phyloP scores from a whole-genome alignment of 2,888 invertebrate species.

The Oasisia sp. region DNA sequence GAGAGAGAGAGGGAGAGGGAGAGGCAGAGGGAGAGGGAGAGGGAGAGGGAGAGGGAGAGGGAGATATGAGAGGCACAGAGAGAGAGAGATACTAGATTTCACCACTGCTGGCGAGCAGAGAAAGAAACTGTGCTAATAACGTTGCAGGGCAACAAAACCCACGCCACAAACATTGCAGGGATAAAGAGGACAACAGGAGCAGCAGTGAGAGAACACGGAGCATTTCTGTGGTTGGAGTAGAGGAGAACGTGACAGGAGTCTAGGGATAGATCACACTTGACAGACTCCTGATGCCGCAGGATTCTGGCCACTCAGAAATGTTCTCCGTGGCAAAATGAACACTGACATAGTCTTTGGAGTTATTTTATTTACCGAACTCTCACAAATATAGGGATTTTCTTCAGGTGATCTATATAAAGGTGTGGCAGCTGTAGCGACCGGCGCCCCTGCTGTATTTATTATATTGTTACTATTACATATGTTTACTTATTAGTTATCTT shows the following conservation, averaged over 20 bases:
- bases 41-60: too few relatives aligned
- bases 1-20: too few relatives aligned
- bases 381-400: conserved; percentile 17
- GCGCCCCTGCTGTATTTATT: not conserved
- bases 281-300: not conserved
- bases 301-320: not conserved
- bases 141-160: not conserved
- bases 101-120: not conserved
- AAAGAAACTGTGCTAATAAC: not conserved
- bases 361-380: not conserved
- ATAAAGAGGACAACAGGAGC: not conserved
- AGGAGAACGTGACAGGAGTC: not conserved
- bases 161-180: not conserved
- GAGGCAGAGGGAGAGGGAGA: too few relatives aligned
- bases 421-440: not conserved
- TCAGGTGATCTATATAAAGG: not conserved
- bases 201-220: not conserved
- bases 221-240: not conserved
- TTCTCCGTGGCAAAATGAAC: not conserved
- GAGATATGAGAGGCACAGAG: too few relatives aligned
- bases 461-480: not conserved
- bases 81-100: too few relatives aligned
- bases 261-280: not conserved
- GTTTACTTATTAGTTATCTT: not conserved
- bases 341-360: not conserved